Evolutionary conservation across 2,888 invertebrate genomes (phyloP), one percentile per base, ranked within the genome.

Genomic region (Rosalia funebris): DNA sequence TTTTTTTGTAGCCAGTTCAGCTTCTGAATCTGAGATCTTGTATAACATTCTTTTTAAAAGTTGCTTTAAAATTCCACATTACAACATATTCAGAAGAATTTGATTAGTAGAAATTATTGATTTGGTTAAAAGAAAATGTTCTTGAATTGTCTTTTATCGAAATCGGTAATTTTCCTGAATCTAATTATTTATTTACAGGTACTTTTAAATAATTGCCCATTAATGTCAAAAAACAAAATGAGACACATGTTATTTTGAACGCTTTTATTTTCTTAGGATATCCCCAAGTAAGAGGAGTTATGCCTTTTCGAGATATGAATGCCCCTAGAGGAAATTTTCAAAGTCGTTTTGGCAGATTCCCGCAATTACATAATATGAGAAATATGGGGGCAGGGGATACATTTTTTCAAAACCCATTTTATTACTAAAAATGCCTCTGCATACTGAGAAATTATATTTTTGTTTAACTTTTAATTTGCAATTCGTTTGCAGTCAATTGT

Each of bases 301-400:
- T 71, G 68, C 72, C 72, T 44, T 70, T 71, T 68, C 65, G 74
- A 63, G 73, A 72, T 57, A 65, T 66, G 60, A 69, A 63, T 61
- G 54, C 70, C 62, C 69, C 68, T 55, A 69, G 69, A 68, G 72
- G 68, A 65, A 72, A 65, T 63, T 69, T 66, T 61, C 71, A 63
- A 45, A 70, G 67, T 64, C 69, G 71, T 41, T 72, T 69, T 36
- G 67, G 68, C 60, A 62, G 70, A 42, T 68, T 62, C 45, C 63
- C 60, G 53, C 34, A 59, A 50, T 54, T 69, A 57, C 70, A 71
- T 66, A 71, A 68, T 63, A 66, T 74, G 60, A 68, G 76, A 69
- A 74, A 77, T 71, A 73, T 79, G 75, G 79, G 77, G 52, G 79
- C 79, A 20, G 81, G 80, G 37, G 81, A 80, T 68, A 77, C 75